A percentile compares a stretch with the other conserved stretches of the same genome.
These are phyloP conservation scores for Linurgus olivaceus DNA, from an alignment of 2,797 vertebrate species.

Conservation along the genomic window DNA sequence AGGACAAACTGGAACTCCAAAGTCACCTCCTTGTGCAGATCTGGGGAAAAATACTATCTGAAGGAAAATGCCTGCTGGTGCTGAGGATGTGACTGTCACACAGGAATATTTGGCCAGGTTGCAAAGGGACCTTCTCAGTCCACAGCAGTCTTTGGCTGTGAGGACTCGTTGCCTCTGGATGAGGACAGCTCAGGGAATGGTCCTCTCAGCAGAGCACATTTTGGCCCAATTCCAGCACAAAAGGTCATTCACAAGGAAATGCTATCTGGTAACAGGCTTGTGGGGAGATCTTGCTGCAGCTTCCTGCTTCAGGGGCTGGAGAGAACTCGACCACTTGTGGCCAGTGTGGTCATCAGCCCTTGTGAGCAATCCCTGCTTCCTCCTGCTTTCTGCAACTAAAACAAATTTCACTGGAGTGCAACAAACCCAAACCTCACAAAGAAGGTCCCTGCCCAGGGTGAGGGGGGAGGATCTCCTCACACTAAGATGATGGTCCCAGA, in stretches of 20 bases:
- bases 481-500: not conserved
- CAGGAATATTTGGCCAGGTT: not conserved
- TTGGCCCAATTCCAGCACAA: not conserved
- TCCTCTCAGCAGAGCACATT: not conserved
- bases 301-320: not conserved
- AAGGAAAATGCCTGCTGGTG: not conserved
- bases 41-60: not conserved
- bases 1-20: not conserved
- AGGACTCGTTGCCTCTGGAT: not conserved
- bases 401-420: fast-evolving
- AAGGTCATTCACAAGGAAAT: not conserved
- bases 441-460: not conserved
- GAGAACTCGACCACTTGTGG: fast-evolving
- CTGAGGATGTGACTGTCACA: not conserved
- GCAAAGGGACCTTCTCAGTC: not conserved
- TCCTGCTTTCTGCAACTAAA: fast-evolving
- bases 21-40: not conserved
- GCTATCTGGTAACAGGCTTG: not conserved
- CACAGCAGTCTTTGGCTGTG: not conserved
- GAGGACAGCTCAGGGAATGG: not conserved
- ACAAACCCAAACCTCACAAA: not conserved
- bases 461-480: not conserved
- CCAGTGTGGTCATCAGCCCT: not conserved
- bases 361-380: fast-evolving
- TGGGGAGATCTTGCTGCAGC: not conserved